Evolutionary conservation across 2,888 invertebrate genomes (phyloP).

Genomic region (Leptothorax acervorum): DNA sequence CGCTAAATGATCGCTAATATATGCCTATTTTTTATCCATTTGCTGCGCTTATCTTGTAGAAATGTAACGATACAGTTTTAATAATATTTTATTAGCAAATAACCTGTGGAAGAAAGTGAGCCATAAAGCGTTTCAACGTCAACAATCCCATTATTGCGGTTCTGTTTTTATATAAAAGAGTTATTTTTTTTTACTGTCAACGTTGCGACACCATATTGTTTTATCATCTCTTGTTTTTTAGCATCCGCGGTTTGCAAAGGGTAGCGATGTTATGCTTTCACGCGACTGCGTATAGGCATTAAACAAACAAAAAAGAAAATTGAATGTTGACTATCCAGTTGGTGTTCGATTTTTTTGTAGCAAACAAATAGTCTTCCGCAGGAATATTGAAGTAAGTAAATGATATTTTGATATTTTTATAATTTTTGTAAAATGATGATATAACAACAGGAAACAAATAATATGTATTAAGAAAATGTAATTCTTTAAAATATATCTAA

Average conservation of each 20-base stretch:
- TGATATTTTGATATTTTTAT: conserved; percentile 28
- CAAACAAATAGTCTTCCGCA: conserved; percentile 21
- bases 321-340: conserved; percentile 42
- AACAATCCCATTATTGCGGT: conserved; percentile 35
- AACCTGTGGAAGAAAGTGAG: conserved; percentile 5
- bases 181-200: conserved; percentile 38
- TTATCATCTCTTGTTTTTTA: conserved; percentile 48
- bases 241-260: conserved; percentile 42
- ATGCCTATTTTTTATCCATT: neutral
- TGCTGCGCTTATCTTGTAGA: no score
- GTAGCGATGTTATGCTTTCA: conserved; percentile 42
- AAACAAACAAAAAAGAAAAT: conserved; percentile 50
- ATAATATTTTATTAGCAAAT: conserved; percentile 39
- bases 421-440: neutral
- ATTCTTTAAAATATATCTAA: neutral
- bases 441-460: neutral
- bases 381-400: conserved; percentile 13
- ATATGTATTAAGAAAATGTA: neutral
- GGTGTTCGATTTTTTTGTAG: conserved; percentile 24
- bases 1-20: neutral
- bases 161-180: conserved; percentile 43
- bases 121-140: conserved; percentile 24
- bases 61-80: conserved; percentile 22
- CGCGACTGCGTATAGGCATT: conserved; percentile 36
- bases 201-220: conserved; percentile 42